Evolutionary conservation across 2,113 vertebrate genomes (phyloP), one percentile per base, ranked within the genome.

Genomic region (Balaenoptera acutorostrata): DNA sequence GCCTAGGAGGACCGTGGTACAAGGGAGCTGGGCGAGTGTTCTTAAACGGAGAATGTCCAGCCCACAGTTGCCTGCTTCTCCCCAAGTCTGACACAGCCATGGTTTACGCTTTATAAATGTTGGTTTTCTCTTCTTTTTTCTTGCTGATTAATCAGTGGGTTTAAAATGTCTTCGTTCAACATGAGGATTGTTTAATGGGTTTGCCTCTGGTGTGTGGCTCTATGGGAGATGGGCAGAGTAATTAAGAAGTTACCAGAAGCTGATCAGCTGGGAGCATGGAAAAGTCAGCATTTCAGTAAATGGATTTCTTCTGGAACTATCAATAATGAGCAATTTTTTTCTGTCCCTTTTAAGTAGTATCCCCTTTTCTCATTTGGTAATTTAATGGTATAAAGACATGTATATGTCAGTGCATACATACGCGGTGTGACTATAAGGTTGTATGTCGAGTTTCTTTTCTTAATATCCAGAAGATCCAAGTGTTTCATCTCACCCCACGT

Each of bases 81-180:
- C 83, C 69, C 64, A 94, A 80, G 84, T 87, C 29, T 59, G 97
- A 94, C 0, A 2, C 84, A 57, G 96, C 90, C 39, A 82, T 77
- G 96, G 94, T 95, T 66, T 87, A 77, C 80, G 59, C 95, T 89
- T 83, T 96, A 81, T 88, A 87, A 93, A 80, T 80, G 1, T 64
- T 81, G 86, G 2, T n/a, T 95, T 85, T 91, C 23, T 71, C 86
- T 69, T 91, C 6, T 88, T 91, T 23, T 89, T 94, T 87, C 5
- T 66, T 77, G 25, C 71, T 96, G 77, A 78, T 85, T 97, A 95
- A 96, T 98, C 94, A 80, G 49, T 97, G 90, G 0, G 0, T 97
- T 97, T 44, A 86, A 96, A 95, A 71, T 75, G 71, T 97, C 88
- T 97, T 94, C 27, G 0, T 93, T 93, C 57, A 57, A 85, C 59